Conservation (phyloP, 2,113 vertebrate species). For the Hipposideros armiger region DNA sequence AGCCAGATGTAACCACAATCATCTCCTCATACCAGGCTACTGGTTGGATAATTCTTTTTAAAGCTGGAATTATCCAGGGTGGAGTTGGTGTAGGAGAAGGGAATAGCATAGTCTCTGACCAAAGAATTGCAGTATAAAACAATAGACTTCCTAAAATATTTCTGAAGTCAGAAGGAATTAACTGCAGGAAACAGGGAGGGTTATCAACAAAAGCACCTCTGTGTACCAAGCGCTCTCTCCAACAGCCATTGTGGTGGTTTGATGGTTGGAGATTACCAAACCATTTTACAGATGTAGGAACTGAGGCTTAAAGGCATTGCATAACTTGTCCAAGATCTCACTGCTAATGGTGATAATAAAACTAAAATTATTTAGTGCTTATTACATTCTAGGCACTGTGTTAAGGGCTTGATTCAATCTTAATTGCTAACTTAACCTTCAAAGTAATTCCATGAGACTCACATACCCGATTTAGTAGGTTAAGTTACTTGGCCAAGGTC, state of each 20-base stretch:
- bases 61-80: slow-evolving; percentile 64
- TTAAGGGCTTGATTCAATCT: background rate
- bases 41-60: background rate
- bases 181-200: background rate
- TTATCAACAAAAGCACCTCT: background rate
- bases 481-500: background rate
- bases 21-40: slow-evolving; percentile 38
- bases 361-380: background rate
- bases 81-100: background rate
- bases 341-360: background rate
- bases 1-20: slow-evolving; percentile 74
- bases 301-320: background rate
- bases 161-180: slow-evolving; percentile 39
- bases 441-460: background rate
- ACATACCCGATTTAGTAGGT: background rate
- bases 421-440: background rate
- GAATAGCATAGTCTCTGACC: background rate
- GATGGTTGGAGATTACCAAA: background rate
- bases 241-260: background rate
- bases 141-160: background rate
- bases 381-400: background rate
- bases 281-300: slow-evolving; percentile 22
- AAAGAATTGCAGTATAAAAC: slow-evolving; percentile 2
- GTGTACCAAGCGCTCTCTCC: background rate
- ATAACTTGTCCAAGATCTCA: background rate